Evolutionary conservation across 1,140 invertebrate species (phyloP).

Genomic region (Brachionus rubens): DNA sequence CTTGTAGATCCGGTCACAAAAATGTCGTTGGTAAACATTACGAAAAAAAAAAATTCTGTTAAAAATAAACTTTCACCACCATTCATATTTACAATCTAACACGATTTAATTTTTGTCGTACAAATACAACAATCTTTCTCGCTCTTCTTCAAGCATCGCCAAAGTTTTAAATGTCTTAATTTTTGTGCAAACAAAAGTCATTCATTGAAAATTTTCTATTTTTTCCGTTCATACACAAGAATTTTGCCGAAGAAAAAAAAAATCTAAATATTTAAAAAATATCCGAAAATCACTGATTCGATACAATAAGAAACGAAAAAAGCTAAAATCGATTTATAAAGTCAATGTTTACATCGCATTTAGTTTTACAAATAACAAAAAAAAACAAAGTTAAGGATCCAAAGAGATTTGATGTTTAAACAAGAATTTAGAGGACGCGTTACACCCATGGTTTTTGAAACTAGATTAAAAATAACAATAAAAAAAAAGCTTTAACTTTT

Average conservation of each 20-base stretch:
- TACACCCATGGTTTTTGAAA: too few species aligned
- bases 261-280: background rate
- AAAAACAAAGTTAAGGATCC: background rate
- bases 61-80: background rate
- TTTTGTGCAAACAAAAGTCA: background rate
- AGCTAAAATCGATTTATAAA: constrained; percentile 5
- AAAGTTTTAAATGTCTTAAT: too few species aligned
- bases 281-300: background rate
- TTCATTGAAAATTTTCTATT: background rate
- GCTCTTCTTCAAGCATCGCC: background rate
- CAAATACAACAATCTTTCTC: background rate
- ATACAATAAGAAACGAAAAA: background rate
- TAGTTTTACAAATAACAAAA: constrained; percentile 16
- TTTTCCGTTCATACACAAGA: background rate
- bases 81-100: constrained; percentile 17
- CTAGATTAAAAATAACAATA: background rate
- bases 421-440: constrained; percentile 13
- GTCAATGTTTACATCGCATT: constrained; percentile 35
- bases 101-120: constrained; percentile 1
- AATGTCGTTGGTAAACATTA: too few species aligned
- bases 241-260: background rate
- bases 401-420: background rate
- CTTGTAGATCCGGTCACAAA: too few species aligned
- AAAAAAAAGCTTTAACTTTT: background rate
- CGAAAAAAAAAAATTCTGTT: too few species aligned